Conservation (phyloP, 2,797 vertebrate species). For the Cynopterus sphinx region DNA sequence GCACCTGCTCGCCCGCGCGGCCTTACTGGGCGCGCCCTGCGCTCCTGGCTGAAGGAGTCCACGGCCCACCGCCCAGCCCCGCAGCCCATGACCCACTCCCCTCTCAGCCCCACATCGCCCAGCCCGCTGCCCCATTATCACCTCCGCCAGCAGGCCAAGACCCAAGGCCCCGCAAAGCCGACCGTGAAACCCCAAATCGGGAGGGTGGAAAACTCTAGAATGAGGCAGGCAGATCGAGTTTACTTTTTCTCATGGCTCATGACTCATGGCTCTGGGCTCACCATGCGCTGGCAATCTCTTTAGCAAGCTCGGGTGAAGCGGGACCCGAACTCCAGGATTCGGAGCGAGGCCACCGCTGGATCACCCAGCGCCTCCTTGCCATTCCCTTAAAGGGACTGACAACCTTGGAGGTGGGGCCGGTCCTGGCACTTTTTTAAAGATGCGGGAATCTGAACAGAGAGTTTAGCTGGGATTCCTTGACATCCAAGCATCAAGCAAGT, state of each 20-base stretch:
- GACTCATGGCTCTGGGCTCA: not conserved
- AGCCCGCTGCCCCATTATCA: too few species aligned
- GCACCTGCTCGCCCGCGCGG: conserved; percentile 82
- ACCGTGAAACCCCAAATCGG: too few species aligned
- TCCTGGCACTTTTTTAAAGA: not conserved
- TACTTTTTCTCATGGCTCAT: not conserved
- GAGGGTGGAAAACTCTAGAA: too few species aligned
- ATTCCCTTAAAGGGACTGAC: not conserved
- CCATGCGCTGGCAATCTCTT: not conserved
- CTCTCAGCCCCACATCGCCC: not conserved
- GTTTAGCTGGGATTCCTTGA: not conserved
- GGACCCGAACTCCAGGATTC: not conserved
- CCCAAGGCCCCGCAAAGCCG: not conserved
- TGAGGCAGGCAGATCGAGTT: not conserved
- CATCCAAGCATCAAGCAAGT: not conserved
- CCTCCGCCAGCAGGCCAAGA: not conserved
- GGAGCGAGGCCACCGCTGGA: not conserved
- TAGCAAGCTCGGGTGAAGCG: rapidly evolving
- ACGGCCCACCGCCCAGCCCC: not conserved
- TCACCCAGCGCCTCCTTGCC: not conserved
- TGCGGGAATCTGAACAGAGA: not conserved
- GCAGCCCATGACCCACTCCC: not conserved
- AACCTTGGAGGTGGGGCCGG: not conserved
- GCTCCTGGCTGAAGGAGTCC: not conserved
- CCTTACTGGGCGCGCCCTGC: not conserved